These are phyloP conservation scores for Sula dactylatra DNA, from an alignment of 2,113 vertebrate species.

Conservation along the genomic window DNA sequence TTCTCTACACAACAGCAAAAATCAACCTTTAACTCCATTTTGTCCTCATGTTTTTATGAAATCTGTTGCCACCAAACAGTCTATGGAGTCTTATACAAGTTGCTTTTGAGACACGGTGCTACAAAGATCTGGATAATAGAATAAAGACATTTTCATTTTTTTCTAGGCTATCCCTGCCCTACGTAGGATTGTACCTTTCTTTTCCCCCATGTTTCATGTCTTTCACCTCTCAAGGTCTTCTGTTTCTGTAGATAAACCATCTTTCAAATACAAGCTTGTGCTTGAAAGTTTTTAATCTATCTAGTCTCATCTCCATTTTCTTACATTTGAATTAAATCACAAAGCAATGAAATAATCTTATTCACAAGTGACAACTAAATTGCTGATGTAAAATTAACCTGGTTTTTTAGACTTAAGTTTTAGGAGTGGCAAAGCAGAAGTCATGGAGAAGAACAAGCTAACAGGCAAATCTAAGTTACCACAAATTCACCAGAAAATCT, in stretches of 20 bases:
- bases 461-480: neutral
- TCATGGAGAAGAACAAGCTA: neutral
- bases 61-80: neutral
- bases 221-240: neutral
- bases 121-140: neutral
- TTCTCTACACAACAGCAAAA: neutral
- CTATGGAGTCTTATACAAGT: neutral
- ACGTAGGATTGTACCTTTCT: neutral
- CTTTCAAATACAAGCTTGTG: neutral
- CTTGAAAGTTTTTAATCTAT: neutral
- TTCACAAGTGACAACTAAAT: neutral
- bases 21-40: neutral
- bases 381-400: neutral
- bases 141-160: neutral
- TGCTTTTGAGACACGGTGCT: neutral
- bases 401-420: neutral
- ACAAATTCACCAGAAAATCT: neutral
- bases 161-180: neutral
- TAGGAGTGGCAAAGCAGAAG: neutral
- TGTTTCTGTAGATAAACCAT: neutral
- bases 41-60: neutral
- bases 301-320: neutral
- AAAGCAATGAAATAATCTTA: neutral
- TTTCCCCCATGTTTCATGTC: neutral
- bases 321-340: neutral